These are phyloP conservation scores for Siniperca undulata DNA, from an alignment of 2,797 vertebrate genomes.

Conservation along the genomic window DNA sequence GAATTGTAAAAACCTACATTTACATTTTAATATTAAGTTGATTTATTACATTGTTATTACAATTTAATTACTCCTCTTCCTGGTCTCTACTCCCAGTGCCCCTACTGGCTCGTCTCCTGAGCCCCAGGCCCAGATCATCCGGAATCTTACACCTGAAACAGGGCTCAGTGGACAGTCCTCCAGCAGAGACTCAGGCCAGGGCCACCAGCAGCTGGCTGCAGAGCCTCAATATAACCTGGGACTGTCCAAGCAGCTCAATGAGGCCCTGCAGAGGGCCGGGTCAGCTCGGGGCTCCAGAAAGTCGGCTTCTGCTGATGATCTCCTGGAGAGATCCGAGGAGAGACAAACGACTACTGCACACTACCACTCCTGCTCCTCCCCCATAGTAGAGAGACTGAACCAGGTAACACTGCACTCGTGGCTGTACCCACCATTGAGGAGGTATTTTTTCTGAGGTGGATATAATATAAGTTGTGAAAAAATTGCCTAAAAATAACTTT, in stretches of 20 bases:
- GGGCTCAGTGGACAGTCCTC: constrained; percentile 58
- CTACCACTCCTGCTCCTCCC: constrained; percentile 89
- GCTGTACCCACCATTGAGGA: too few species aligned
- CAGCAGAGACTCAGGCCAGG: constrained; percentile 7
- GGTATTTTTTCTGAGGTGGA: too few species aligned
- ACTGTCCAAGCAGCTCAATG: constrained; percentile 63
- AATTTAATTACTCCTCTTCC: background rate
- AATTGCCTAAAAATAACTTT: too few species aligned
- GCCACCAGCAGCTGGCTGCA: background rate
- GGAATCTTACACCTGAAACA: constrained; percentile 43
- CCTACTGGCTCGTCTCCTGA: constrained; percentile 29
- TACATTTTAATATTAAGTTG: background rate
- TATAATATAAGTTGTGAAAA: too few species aligned
- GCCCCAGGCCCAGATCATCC: constrained; percentile 17
- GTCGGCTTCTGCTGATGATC: constrained; percentile 91
- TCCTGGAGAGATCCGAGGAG: constrained; percentile 86
- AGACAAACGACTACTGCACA: constrained; percentile 81
- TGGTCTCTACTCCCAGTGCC: constrained; percentile 20
- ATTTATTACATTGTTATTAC: constrained; percentile 2
- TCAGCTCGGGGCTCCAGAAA: constrained; percentile 81
- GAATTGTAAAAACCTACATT: background rate
- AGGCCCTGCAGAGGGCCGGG: constrained; percentile 65
- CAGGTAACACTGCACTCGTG: constrained; percentile 82
- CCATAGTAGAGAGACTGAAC: constrained; percentile 81
- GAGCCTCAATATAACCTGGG: constrained; percentile 20